A percentile compares a stretch with the other conserved stretches of the same genome.
phyloP scores from a whole-genome alignment of 2,888 invertebrate genomes.

The Drosophila nr. perissopoda region DNA sequence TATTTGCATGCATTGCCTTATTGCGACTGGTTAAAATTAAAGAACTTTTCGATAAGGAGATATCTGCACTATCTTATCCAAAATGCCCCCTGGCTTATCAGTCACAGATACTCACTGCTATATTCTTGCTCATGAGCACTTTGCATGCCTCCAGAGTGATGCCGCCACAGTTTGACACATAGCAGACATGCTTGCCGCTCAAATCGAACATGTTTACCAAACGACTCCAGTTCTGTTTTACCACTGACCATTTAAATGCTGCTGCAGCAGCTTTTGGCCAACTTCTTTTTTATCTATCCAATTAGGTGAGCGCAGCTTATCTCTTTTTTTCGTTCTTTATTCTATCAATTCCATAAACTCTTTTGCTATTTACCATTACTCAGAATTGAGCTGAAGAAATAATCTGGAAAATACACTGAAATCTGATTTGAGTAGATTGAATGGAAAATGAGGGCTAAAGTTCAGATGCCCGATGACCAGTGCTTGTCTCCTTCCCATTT shows the following conservation, averaged over 20 bases:
- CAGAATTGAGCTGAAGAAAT: conserved; percentile 1
- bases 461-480: conserved; percentile 47
- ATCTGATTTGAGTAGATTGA: background rate
- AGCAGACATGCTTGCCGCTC: conserved; percentile 74
- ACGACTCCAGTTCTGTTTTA: conserved; percentile 24
- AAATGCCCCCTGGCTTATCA: background rate
- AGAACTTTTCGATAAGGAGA: background rate
- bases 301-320: conserved; percentile 57
- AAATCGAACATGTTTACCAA: conserved; percentile 67
- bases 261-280: background rate
- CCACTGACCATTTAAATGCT: conserved; percentile 36
- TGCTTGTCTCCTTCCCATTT: conserved; percentile 49
- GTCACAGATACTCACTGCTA: conserved; percentile 67
- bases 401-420: background rate
- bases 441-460: background rate
- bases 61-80: conserved; percentile 1
- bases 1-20: background rate
- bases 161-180: conserved; percentile 81
- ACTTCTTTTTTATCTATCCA: conserved; percentile 51
- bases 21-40: background rate
- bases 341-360: conserved; percentile 11
- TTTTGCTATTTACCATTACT: conserved; percentile 16
- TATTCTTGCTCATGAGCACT: conserved; percentile 70
- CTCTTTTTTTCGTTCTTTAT: conserved; percentile 20
- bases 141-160: conserved; percentile 80